Base-by-base conservation (phyloP, 2,888 invertebrate species). In the Xylophagus ater region DNA sequence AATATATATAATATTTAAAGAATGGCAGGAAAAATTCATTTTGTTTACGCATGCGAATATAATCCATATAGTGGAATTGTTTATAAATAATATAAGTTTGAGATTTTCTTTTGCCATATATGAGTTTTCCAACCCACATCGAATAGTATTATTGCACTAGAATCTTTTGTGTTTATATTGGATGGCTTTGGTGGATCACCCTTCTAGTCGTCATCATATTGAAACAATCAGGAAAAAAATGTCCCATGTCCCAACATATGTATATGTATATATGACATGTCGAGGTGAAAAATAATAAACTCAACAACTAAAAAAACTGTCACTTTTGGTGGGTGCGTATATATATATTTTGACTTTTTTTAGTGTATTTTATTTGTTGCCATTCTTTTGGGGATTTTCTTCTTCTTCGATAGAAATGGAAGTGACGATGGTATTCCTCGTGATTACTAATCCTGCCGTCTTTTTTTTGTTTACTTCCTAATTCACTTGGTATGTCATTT, bases 21-120 rank as follows among this genome's bases (percentile, higher is more conserved):
- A n/a, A n/a, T n/a, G n/a, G n/a, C n/a, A n/a, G n/a, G n/a, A n/a
- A 31, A 40, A 39, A 43, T 40, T 40, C 40, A 43, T 37, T 43
- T 24, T 37, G 34, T 40, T 40, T 40, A 43, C 34, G 40, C 40
- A 43, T 43, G 43, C 40, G 40, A 40, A 40, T 29, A 29, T 37
- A 43, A 43, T 43, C 34, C 34, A 31, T 29, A 30, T 10, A 30
- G 23, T 17, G 13, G 15, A 37, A 37, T 29, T 37, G 28, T 15
- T 21, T 23, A 35, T 26, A 35, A 20, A 18, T 14, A 35, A n/a
- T n/a, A n/a, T n/a, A n/a, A n/a, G n/a, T n/a, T n/a, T n/a, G n/a
- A n/a, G n/a, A 26, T 35, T 35, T 21, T 7, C 14, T 18, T 15
- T 35, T 25, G 23, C 13, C 18, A 10, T 10, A 19, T 18, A 21